These are phyloP conservation scores for Drosophila prosaltans DNA, from an alignment of 1,140 invertebrate genomes.

Conservation along the genomic window DNA sequence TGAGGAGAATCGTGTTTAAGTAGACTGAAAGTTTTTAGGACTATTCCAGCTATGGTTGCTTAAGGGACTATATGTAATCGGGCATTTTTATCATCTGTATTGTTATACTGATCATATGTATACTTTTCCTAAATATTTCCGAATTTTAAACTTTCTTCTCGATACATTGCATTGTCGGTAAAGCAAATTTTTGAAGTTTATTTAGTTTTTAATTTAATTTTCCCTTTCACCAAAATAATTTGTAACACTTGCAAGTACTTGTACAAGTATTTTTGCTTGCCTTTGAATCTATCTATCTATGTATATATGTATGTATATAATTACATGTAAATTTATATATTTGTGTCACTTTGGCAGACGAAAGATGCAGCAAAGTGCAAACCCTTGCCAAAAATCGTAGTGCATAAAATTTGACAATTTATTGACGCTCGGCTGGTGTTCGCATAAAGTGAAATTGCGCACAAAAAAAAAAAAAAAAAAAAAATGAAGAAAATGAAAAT, in stretches of 20 bases:
- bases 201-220: too few species aligned
- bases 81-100: too few species aligned
- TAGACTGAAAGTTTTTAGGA: too few species aligned
- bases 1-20: too few species aligned
- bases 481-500: conserved; percentile 3
- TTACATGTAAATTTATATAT: neutral
- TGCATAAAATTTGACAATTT: conserved; percentile 82
- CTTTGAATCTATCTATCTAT: neutral
- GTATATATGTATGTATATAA: neutral
- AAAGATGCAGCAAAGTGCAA: conserved; percentile 24
- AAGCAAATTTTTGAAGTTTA: too few species aligned
- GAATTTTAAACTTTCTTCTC: too few species aligned
- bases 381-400: conserved; percentile 66
- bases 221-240: too few species aligned
- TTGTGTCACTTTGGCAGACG: conserved; percentile 47
- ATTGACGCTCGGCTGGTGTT: conserved; percentile 69
- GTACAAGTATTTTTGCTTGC: neutral
- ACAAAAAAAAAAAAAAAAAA: conserved; percentile 7
- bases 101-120: too few species aligned
- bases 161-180: too few species aligned
- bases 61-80: too few species aligned
- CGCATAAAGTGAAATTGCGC: conserved; percentile 44
- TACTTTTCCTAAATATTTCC: too few species aligned
- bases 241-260: neutral
- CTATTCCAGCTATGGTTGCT: too few species aligned